Percentiles rank a stretch among this genome's conserved stretches.
These are phyloP conservation scores for Aphidius ervi DNA, from an alignment of 1,140 invertebrate species.

Conservation along the genomic window DNA sequence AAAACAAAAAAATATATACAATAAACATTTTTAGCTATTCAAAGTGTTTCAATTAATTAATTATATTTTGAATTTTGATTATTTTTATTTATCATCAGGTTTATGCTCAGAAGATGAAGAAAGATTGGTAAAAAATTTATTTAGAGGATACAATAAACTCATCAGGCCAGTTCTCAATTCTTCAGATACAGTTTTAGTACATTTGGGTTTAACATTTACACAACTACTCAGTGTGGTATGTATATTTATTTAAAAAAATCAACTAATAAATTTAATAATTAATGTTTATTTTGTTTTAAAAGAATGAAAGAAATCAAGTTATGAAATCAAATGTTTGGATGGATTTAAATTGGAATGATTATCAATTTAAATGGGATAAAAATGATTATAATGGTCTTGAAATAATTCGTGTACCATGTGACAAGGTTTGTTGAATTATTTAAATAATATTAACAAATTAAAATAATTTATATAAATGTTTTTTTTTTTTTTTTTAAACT, in stretches of 20 bases:
- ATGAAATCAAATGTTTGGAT: slow-evolving; percentile 99
- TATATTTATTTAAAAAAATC: too few species aligned
- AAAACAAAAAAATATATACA: background rate
- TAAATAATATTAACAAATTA: too few species aligned
- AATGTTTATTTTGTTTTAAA: slow-evolving; percentile 36
- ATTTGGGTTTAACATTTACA: slow-evolving; percentile 95
- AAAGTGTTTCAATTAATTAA: background rate
- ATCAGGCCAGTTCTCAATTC: slow-evolving; percentile 97
- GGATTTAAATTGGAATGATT: slow-evolving; percentile 95
- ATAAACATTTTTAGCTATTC: background rate
- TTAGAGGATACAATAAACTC: slow-evolving; percentile 97
- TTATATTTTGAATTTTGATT: slow-evolving; percentile 14
- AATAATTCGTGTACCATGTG: slow-evolving; percentile 89
- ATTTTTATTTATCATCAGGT: slow-evolving; percentile 44
- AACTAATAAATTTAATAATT: background rate
- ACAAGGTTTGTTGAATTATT: slow-evolving; percentile 60
- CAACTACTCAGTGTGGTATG: slow-evolving; percentile 98
- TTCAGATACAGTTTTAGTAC: slow-evolving; percentile 93
- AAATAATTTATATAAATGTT: too few species aligned
- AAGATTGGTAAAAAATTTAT: slow-evolving; percentile 90
- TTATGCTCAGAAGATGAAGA: slow-evolving; percentile 91
- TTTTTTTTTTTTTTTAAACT: too few species aligned
- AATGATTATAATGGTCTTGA: slow-evolving; percentile 96
- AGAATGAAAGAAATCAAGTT: slow-evolving; percentile 99
- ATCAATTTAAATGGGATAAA: slow-evolving; percentile 96